Evolutionary conservation across 2,113 vertebrate species (phyloP).

Genomic region (Lasiurus cinereus): DNA sequence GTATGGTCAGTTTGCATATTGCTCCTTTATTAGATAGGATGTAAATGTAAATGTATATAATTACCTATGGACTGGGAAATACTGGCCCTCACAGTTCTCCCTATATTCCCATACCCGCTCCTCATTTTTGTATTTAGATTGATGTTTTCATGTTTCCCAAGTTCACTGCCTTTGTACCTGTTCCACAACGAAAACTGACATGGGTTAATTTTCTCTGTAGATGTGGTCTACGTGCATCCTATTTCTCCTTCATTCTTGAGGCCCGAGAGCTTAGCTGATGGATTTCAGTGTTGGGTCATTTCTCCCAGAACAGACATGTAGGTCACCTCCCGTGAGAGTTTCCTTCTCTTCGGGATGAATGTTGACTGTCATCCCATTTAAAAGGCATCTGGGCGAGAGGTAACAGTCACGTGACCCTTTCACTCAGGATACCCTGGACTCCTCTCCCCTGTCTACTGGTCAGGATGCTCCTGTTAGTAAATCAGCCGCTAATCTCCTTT

Average conservation of each 20-base stretch:
- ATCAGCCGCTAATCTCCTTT: background rate
- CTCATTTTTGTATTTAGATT: background rate
- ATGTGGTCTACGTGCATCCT: background rate
- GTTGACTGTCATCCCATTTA: no score
- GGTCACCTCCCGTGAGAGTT: no score
- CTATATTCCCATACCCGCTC: background rate
- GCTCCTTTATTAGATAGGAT: no score
- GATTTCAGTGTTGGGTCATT: background rate
- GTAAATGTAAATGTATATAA: background rate
- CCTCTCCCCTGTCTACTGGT: background rate
- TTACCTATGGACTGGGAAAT: background rate
- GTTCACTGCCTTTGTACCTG: background rate
- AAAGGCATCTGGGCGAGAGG: background rate
- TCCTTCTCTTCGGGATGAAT: background rate
- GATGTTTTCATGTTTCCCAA: background rate
- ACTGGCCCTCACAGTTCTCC: background rate
- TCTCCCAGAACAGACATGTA: background rate
- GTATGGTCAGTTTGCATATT: no score
- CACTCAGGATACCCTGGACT: background rate
- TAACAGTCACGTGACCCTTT: rapidly evolving
- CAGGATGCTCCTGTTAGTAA: background rate
- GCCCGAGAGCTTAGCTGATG: background rate
- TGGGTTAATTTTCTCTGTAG: background rate
- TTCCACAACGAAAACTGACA: background rate
- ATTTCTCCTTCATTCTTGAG: background rate